Evolutionary conservation across 2,797 vertebrate genomes (phyloP).

Genomic region (Luscinia megarhynchos): DNA sequence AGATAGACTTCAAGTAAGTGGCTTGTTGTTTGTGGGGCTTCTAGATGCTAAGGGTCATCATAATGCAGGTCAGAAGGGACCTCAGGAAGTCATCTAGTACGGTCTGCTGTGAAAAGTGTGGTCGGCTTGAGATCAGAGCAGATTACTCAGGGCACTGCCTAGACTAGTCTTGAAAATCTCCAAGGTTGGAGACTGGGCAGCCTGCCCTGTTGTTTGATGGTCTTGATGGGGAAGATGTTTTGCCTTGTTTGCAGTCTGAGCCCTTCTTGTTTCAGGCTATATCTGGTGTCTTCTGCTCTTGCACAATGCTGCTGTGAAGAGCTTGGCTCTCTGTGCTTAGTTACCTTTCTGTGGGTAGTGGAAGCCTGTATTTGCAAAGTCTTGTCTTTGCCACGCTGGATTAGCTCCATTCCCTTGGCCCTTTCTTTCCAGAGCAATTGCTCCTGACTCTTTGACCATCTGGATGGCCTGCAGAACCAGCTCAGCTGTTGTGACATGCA

Average conservation of each 20-base stretch:
- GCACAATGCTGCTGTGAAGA: not conserved
- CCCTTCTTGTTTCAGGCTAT: not conserved
- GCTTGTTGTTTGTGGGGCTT: not conserved
- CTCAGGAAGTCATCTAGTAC: not conserved
- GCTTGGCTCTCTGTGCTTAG: not conserved
- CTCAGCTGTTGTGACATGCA: not conserved
- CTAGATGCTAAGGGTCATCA: not conserved
- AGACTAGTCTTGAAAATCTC: not conserved
- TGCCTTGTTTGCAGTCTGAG: not conserved
- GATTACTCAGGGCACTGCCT: not conserved
- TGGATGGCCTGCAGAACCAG: not conserved
- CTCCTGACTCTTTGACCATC: not conserved
- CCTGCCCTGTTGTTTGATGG: not conserved
- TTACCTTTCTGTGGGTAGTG: not conserved
- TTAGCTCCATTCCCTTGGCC: not conserved
- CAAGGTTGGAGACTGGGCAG: not conserved
- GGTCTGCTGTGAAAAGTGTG: not conserved
- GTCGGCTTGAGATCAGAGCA: not conserved
- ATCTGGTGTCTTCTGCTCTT: not conserved
- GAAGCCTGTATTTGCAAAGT: not conserved
- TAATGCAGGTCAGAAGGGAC: not conserved
- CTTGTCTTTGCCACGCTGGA: not conserved
- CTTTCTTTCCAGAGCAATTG: not conserved
- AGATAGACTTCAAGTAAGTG: not conserved
- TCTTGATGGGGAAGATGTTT: not conserved